Conservation (phyloP, 1,140 invertebrate genomes). For the Trissolcus basalis region DNA sequence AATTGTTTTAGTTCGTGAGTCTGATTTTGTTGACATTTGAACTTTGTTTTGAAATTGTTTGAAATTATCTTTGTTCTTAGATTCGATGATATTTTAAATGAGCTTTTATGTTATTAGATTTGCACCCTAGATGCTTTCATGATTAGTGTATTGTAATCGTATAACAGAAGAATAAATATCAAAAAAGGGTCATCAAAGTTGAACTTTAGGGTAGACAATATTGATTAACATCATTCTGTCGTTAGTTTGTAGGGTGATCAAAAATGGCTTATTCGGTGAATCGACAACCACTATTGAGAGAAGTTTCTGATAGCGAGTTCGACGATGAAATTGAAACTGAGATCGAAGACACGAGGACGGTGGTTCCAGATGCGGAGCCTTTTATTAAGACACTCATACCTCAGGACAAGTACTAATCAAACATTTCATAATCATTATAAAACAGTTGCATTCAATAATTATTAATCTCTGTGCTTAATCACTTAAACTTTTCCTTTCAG, state of each 20-base stretch:
- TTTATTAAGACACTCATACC: slow-evolving; percentile 78
- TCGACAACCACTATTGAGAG: slow-evolving; percentile 72
- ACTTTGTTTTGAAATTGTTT: too few relatives aligned
- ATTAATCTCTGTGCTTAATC: background rate
- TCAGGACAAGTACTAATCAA: slow-evolving; percentile 72
- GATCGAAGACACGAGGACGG: slow-evolving; percentile 70
- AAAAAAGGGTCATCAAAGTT: background rate
- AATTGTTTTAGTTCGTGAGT: too few relatives aligned
- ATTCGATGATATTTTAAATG: too few relatives aligned
- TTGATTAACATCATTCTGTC: background rate
- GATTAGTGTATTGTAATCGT: too few relatives aligned
- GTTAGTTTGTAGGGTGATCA: background rate
- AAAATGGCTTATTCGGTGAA: slow-evolving; percentile 76
- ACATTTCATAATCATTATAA: background rate
- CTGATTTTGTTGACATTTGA: too few relatives aligned
- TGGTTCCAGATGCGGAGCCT: slow-evolving; percentile 74
- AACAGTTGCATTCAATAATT: background rate
- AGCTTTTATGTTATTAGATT: too few relatives aligned
- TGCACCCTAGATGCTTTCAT: too few relatives aligned
- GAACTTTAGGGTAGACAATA: background rate
- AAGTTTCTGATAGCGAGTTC: slow-evolving; percentile 72
- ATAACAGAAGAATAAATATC: too few relatives aligned
- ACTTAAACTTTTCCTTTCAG: slow-evolving; percentile 70
- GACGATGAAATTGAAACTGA: slow-evolving; percentile 74
- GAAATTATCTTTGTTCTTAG: too few relatives aligned